Base-by-base conservation (phyloP, 2,113 vertebrate species). In the Amia ocellicauda region DNA sequence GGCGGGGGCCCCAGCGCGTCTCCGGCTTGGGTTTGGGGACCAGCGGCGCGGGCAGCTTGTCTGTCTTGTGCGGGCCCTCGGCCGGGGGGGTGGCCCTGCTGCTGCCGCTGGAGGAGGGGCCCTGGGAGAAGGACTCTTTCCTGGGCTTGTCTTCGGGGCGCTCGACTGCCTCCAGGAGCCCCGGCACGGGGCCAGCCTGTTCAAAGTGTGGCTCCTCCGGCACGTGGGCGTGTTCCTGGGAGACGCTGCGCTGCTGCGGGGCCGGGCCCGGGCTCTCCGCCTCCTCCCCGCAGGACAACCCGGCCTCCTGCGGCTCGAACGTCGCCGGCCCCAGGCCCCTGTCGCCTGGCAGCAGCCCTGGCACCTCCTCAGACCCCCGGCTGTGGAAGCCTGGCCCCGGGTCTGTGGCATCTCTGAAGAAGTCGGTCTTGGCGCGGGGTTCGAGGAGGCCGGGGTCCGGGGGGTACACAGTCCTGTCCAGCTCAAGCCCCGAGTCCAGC, bases 1-100 rank as follows among this genome's bases (percentile, higher is more conserved):
- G 90, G 60, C 93, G 85, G 29, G 93, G 94, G 45, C 93, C 95
- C 97, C 96, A 99, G 1, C 96, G 92, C 45, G 94, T 89, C 77
- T 99, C 97, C 16, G 91, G 85, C 69, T 98, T 99, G 45, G 92
- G 86, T 68, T 97, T 98, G 79, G 79, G 92, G 0, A 84, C 62
- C 1, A 72, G 67, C 3, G 83, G 82, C 52, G 84, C 52, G 50
- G 79, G 78, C 41, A 91, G 71, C 70, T 98, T 99, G 66, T 98
- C 97, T 54, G 78, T 70, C 86, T 96, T 98, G 78, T 92, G 84
- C 59, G 83, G 74, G 59, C 66, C 75, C 54, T 88, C 88, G 24
- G 70, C 69, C 28, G 86, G 51, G 3, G 51, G 51, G 22, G 51
- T 87, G n/a, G 86, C 83, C 63, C 90, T 86, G 80, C 93, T 49